A percentile compares a stretch with the other conserved stretches of the same genome.
These are phyloP conservation scores for Tetramorium parvispinum DNA, from an alignment of 1,140 invertebrate species.

Conservation along the genomic window DNA sequence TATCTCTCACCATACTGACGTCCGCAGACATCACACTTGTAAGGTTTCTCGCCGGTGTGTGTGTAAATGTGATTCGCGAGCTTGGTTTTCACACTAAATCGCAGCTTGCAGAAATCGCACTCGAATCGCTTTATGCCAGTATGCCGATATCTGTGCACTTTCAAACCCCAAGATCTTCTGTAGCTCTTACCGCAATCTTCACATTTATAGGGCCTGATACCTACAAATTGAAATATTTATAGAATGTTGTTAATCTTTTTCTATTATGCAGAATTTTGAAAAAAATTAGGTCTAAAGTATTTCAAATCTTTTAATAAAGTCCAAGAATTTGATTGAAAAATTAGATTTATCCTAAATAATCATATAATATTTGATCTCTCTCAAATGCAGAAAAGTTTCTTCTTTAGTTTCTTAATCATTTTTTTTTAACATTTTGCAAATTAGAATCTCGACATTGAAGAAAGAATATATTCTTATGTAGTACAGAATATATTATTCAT, in stretches of 20 bases:
- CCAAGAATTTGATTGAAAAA: background rate
- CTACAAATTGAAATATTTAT: slow-evolving; percentile 14
- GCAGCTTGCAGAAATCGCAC: slow-evolving; percentile 65
- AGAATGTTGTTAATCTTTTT: background rate
- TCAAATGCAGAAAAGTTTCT: background rate
- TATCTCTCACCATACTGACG: slow-evolving; percentile 66
- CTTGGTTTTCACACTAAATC: slow-evolving; percentile 65
- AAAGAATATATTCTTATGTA: background rate
- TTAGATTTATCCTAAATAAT: background rate
- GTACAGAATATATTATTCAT: background rate
- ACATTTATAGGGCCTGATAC: slow-evolving; percentile 35
- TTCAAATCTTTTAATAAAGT: background rate
- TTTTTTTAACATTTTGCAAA: background rate
- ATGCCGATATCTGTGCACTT: slow-evolving; percentile 54
- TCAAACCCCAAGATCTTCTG: slow-evolving; percentile 45
- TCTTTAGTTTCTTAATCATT: background rate
- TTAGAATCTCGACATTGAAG: background rate
- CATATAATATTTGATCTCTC: background rate
- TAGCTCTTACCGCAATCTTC: slow-evolving; percentile 48
- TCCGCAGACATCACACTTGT: slow-evolving; percentile 60
- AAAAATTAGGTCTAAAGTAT: background rate
- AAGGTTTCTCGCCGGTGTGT: slow-evolving; percentile 64
- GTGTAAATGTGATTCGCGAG: slow-evolving; percentile 67
- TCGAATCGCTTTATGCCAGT: slow-evolving; percentile 66
- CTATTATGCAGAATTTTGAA: background rate